Evolutionary conservation across 1,140 invertebrate genomes (phyloP).

Genomic region (Meloidogyne floridensis): DNA sequence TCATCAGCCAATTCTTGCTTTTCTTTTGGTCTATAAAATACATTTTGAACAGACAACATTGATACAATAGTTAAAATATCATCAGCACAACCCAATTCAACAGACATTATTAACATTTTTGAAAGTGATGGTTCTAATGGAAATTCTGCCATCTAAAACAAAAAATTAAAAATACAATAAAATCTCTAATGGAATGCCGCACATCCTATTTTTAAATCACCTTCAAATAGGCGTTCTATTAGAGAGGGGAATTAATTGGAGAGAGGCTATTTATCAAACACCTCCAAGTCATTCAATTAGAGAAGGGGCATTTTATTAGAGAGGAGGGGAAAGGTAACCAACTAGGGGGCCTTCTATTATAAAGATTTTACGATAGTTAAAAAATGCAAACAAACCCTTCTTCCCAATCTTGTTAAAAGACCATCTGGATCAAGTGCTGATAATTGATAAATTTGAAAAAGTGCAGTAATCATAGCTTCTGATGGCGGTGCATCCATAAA

Average conservation of each 20-base stretch:
- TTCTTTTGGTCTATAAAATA: constrained; percentile 88
- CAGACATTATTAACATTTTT: constrained; percentile 99
- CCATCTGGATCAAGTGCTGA: constrained; percentile 96
- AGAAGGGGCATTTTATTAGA: no score
- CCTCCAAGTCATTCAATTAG: no score
- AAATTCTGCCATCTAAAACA: constrained; percentile 90
- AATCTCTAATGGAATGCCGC: no score
- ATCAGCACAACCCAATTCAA: constrained; percentile 95
- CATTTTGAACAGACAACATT: constrained; percentile 97
- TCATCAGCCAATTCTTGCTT: constrained; percentile 97
- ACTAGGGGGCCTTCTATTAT: no score
- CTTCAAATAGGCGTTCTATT: no score
- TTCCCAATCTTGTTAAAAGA: constrained; percentile 84
- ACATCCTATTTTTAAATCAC: no score
- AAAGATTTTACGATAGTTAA: no score
- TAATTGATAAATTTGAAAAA: constrained; percentile 93
- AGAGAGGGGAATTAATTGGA: no score
- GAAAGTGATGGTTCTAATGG: constrained; percentile 96
- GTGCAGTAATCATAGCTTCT: constrained; percentile 89
- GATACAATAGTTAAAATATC: constrained; percentile 97
- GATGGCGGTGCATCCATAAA: constrained; percentile 99
- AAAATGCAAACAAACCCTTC: constrained; percentile 72
- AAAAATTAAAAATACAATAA: background rate
- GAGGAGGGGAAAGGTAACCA: no score
- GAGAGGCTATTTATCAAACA: no score